Conservation (phyloP, 2,113 vertebrate species). For the Alosa alosa region DNA sequence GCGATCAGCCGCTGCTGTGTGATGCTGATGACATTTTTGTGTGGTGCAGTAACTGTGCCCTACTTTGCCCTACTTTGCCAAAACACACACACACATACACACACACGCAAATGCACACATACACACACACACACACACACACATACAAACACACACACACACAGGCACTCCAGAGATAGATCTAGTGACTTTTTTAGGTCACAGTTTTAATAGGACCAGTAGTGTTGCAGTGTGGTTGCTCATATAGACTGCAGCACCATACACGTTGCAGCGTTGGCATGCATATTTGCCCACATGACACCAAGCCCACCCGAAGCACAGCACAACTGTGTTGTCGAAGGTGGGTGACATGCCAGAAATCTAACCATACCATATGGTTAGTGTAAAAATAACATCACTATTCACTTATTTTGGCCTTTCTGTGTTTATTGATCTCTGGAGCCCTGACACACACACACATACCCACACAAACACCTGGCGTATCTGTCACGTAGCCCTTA, state of each 20-base stretch:
- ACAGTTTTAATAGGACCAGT: background rate
- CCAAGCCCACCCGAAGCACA: background rate
- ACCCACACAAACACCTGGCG: background rate
- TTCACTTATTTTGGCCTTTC: background rate
- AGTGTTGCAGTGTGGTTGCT: background rate
- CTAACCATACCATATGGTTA: background rate
- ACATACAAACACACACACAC: background rate
- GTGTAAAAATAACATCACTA: background rate
- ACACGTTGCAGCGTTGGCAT: background rate
- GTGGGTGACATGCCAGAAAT: background rate
- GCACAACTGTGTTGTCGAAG: background rate
- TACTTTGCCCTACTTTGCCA: background rate
- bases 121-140: background rate
- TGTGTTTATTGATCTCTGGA: background rate
- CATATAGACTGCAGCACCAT: background rate
- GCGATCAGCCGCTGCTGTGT: too few species aligned
- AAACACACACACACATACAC: too few species aligned
- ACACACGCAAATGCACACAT: too few species aligned
- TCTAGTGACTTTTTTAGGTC: background rate
- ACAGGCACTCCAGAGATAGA: background rate
- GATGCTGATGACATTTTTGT: background rate
- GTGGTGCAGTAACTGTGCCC: background rate
- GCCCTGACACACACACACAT: background rate
- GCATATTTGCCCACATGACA: background rate
- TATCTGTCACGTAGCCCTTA: background rate